Conservation (phyloP, 1,140 invertebrate species). For the Teleogryllus occipitalis region DNA sequence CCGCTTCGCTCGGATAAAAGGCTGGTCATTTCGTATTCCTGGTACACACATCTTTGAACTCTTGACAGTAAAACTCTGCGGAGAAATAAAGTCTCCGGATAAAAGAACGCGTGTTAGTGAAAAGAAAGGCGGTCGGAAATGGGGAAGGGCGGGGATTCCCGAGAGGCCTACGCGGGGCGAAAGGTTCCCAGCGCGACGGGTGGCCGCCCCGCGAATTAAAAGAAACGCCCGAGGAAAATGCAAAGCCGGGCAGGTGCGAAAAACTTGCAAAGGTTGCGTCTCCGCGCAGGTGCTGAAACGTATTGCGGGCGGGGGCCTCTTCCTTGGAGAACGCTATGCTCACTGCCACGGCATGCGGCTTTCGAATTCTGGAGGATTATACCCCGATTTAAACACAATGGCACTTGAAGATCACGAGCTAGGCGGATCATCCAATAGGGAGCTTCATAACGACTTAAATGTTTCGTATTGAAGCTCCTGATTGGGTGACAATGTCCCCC, state of each 20-base stretch:
- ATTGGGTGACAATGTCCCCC: too few relatives aligned
- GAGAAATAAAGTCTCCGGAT: slow-evolving; percentile 15
- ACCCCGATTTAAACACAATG: too few relatives aligned
- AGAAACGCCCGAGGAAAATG: not conserved
- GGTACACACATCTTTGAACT: slow-evolving; percentile 19
- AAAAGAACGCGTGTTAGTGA: slow-evolving; percentile 12
- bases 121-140: not conserved
- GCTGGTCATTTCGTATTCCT: slow-evolving; percentile 18
- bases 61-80: slow-evolving; percentile 18
- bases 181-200: not conserved
- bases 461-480: too few relatives aligned
- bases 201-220: not conserved
- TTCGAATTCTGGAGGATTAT: too few relatives aligned
- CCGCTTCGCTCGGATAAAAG: not conserved
- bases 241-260: not conserved
- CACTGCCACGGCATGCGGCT: too few relatives aligned
- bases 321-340: too few relatives aligned
- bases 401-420: too few relatives aligned
- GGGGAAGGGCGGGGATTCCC: not conserved
- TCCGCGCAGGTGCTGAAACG: not conserved
- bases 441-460: too few relatives aligned
- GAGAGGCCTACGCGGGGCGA: not conserved
- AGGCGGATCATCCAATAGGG: too few relatives aligned
- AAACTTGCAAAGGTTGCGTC: not conserved
- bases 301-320: not conserved